A percentile compares a stretch with the other conserved stretches of the same genome.
These are phyloP conservation scores for Scylla paramamosain DNA, from an alignment of 1,140 invertebrate genomes.

Conservation along the genomic window DNA sequence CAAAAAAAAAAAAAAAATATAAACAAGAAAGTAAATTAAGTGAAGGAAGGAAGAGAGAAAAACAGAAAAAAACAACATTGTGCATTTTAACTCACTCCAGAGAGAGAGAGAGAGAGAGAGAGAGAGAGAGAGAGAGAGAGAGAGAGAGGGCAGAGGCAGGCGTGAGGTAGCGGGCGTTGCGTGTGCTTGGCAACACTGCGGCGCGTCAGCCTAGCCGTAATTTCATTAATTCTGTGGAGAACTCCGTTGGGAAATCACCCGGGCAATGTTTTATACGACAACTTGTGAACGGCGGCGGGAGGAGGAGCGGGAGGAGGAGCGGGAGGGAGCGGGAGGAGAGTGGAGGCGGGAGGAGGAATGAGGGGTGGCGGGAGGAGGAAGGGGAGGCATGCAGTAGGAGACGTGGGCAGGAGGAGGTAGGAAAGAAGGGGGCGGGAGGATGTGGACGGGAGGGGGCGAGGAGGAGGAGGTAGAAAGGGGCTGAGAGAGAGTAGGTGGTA, in stretches of 20 bases:
- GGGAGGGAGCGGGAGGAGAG: background rate
- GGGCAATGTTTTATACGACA: background rate
- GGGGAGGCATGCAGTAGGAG: background rate
- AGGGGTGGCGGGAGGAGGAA: background rate
- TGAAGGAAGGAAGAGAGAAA: too few relatives aligned
- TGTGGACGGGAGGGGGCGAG: background rate
- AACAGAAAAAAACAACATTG: too few relatives aligned
- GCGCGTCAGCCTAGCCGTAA: background rate
- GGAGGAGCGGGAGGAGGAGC: background rate
- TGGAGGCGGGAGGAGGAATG: background rate
- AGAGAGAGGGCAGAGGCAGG: too few relatives aligned
- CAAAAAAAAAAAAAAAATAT: too few relatives aligned
- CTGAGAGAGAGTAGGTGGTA: background rate
- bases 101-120: too few relatives aligned
- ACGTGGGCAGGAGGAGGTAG: background rate
- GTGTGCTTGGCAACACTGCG: background rate
- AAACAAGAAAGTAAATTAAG: too few relatives aligned
- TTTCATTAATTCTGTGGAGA: constrained; percentile 49
- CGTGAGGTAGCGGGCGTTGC: too few relatives aligned
- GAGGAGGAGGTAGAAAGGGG: background rate
- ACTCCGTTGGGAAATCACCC: constrained; percentile 39
- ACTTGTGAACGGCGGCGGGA: background rate
- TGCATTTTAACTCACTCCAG: too few relatives aligned
- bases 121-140: too few relatives aligned
- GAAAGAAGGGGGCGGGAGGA: background rate